A percentile compares a stretch with the other conserved stretches of the same genome.
Evolutionary conservation across 1,140 invertebrate species (phyloP).

Genomic region (Chionoecetes opilio): DNA sequence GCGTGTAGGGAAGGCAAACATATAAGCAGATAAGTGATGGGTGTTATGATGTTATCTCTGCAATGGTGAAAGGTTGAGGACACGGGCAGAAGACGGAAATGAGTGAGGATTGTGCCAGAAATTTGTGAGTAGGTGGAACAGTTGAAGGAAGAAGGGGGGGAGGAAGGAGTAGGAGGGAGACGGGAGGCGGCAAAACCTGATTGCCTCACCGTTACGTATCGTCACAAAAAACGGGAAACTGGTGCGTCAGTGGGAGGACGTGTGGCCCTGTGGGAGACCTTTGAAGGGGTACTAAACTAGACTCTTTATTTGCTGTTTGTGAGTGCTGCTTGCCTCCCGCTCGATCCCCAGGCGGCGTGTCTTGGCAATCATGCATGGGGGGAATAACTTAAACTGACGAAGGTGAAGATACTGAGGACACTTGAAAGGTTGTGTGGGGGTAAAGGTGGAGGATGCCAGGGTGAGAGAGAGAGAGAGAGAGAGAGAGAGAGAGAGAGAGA

Average conservation of each 20-base stretch:
- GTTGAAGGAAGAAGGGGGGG: not conserved
- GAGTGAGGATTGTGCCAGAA: not conserved
- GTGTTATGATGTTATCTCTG: not conserved
- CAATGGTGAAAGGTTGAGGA: not conserved
- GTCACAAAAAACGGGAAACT: constrained; percentile 50
- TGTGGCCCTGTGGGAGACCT: not conserved
- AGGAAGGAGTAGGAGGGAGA: not conserved
- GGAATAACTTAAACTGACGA: not conserved
- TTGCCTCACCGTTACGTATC: constrained; percentile 41
- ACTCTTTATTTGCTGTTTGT: not conserved
- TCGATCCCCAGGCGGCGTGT: not conserved
- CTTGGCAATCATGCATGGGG: not conserved
- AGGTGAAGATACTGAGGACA: not conserved
- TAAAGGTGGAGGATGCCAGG: not conserved
- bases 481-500: too few species aligned
- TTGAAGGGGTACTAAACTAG: not conserved
- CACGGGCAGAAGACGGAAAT: not conserved
- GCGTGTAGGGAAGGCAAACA: not conserved
- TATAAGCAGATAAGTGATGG: not conserved
- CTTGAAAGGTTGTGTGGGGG: not conserved
- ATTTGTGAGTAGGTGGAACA: not conserved
- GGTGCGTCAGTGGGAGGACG: constrained; percentile 14
- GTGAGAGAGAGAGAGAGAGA: not conserved
- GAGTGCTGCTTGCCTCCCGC: not conserved
- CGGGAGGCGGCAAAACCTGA: not conserved